Evolutionary conservation across 2,888 invertebrate species (phyloP), one percentile per base, ranked within the genome.

Genomic region (Euproctis similis): DNA sequence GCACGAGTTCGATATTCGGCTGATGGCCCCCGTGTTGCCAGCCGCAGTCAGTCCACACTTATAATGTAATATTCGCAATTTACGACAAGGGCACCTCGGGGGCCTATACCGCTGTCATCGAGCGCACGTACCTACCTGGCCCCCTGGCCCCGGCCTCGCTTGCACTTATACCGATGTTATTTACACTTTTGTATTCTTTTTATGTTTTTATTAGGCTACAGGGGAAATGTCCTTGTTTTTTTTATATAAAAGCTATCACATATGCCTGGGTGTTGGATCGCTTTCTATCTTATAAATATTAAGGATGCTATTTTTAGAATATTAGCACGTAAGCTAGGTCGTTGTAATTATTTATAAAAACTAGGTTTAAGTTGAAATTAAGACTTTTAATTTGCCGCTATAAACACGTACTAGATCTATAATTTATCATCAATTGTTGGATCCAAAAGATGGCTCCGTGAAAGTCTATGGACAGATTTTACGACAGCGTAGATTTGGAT

Each of bases 41-140:
- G 62, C 75, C 76, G 71, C 80, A 73, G 66, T 67, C 71, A 73
- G 75, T 73, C n/a, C n/a, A n/a, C n/a, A 78, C 80, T 82, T 81
- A 81, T 82, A 80, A 82, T 82, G 80, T 82, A 82, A 82, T 82
- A 82, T 81, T 80, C 76, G 76, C 78, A 82, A 82, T 82, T 81
- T 80, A 81, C 77, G 78, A 73, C 64, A 59, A 69, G 64, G 59
- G 68, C 64, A 57, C 81, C 76, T 53, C 53, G 40, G 81, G 81
- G 80, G 76, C 63, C 66, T 62, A 60, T 80, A 70, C 66, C 58
- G 63, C 80, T 81, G 81, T 81, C 80, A 78, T 76, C 82, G 67
- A 67, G 62, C 59, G 58, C 41, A 51, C 66, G 64, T 72, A 73
- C 76, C 74, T 75, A 70, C 72, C n/a, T n/a, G n/a, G n/a, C n/a